These are phyloP conservation scores for Drepana falcataria DNA, from an alignment of 2,888 invertebrate genomes.

Conservation along the genomic window DNA sequence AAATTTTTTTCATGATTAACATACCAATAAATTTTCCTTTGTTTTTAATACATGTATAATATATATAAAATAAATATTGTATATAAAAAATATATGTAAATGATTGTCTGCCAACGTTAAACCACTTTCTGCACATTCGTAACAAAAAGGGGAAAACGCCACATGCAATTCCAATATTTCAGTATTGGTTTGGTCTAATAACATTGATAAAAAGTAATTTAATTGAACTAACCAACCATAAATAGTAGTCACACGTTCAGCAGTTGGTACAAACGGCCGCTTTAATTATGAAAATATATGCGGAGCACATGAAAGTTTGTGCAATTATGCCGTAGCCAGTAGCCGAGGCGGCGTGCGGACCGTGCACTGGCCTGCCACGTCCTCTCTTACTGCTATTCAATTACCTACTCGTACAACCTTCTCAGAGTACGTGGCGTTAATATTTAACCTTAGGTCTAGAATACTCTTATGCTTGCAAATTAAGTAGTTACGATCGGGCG, in stretches of 20 bases:
- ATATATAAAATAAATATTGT: no score
- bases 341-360: conserved; percentile 23
- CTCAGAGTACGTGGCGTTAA: conserved; percentile 50
- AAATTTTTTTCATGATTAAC: no score
- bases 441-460: conserved; percentile 29
- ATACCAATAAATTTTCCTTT: no score
- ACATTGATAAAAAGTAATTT: conserved; percentile 24
- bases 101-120: no score
- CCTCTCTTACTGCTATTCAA: conserved; percentile 66
- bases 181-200: not conserved
- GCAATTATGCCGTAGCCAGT: conserved; percentile 64
- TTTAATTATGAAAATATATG: conserved; percentile 78
- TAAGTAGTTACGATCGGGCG: no score
- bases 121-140: no score
- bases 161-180: no score
- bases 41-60: no score
- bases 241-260: conserved; percentile 53
- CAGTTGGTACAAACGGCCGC: conserved; percentile 68
- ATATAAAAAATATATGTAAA: no score
- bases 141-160: no score
- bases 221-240: conserved; percentile 54
- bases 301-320: conserved; percentile 76
- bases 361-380: conserved; percentile 57
- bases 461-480: no score
- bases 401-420: conserved; percentile 45